These are phyloP conservation scores for Caenorhabditis sp. DNA, from an alignment of 2,888 invertebrate species.

Conservation along the genomic window DNA sequence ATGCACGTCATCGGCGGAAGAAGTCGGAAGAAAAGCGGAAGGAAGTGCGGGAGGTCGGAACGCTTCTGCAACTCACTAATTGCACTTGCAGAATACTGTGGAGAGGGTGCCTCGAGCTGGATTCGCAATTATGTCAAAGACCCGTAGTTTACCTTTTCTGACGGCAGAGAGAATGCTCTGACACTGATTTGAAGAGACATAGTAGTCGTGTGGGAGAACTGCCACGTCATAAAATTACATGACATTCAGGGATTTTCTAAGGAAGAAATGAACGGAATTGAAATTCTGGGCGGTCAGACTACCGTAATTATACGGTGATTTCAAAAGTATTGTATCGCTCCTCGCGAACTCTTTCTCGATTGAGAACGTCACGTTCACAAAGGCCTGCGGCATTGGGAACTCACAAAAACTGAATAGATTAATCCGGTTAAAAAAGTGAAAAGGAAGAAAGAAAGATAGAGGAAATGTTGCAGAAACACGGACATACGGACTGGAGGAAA, in stretches of 20 bases:
- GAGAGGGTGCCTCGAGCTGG: background rate
- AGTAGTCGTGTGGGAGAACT: background rate
- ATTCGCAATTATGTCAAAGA: background rate
- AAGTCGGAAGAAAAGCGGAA: slow-evolving; percentile 15
- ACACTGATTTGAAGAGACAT: background rate
- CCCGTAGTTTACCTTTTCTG: background rate
- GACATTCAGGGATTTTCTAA: too few species aligned
- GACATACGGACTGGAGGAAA: too few species aligned
- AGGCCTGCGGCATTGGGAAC: too few species aligned
- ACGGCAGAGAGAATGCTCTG: background rate
- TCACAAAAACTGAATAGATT: too few species aligned
- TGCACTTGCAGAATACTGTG: background rate
- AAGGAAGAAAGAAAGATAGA: background rate
- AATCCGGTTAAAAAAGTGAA: too few species aligned
- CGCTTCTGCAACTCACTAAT: background rate
- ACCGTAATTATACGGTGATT: too few species aligned
- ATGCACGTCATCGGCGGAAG: slow-evolving; percentile 22
- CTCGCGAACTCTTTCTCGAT: too few species aligned
- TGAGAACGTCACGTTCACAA: too few species aligned
- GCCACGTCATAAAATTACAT: background rate
- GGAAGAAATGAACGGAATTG: too few species aligned
- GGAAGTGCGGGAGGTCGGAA: slow-evolving; percentile 8
- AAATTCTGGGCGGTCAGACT: too few species aligned
- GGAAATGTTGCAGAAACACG: too few species aligned
- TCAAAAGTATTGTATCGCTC: too few species aligned